Conservation (phyloP, 2,888 invertebrate genomes). For the Glyphotaelius pellucidus region DNA sequence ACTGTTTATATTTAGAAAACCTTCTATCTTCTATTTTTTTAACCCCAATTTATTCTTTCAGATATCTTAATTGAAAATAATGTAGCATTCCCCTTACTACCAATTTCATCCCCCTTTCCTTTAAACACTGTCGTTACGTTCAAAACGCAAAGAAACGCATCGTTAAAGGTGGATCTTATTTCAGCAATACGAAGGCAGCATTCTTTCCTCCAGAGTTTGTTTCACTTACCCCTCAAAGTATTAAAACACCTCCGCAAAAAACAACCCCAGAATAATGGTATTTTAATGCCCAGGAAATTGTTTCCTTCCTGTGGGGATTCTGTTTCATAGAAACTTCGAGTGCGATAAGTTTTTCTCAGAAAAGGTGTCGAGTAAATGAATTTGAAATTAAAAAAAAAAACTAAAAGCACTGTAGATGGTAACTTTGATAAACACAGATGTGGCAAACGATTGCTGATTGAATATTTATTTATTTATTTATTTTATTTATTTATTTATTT, state of each 20-base stretch:
- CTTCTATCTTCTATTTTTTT: not conserved
- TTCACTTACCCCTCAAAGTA: not conserved
- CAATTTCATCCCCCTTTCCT: not conserved
- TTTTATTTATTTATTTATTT: no score
- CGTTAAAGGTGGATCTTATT: not conserved
- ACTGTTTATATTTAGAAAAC: not conserved
- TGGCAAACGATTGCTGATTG: no score
- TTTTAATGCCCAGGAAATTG: slow-evolving; percentile 62
- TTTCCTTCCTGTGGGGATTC: slow-evolving; percentile 42
- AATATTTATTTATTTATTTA: no score
- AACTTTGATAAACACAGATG: not conserved
- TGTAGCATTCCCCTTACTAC: not conserved
- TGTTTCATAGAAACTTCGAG: not conserved
- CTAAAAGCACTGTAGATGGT: not conserved
- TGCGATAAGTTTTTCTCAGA: not conserved
- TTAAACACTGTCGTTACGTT: not conserved
- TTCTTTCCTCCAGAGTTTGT: not conserved
- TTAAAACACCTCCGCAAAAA: slow-evolving; percentile 14
- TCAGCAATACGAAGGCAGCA: not conserved
- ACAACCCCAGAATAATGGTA: slow-evolving; percentile 53
- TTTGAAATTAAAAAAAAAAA: not conserved
- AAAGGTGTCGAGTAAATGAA: not conserved
- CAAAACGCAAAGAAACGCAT: not conserved
- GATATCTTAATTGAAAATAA: not conserved
- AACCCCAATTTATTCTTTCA: not conserved